Evolutionary conservation across 2,797 vertebrate species (phyloP), one percentile per base, ranked within the genome.

Genomic region (Neosalanx taihuensis): DNA sequence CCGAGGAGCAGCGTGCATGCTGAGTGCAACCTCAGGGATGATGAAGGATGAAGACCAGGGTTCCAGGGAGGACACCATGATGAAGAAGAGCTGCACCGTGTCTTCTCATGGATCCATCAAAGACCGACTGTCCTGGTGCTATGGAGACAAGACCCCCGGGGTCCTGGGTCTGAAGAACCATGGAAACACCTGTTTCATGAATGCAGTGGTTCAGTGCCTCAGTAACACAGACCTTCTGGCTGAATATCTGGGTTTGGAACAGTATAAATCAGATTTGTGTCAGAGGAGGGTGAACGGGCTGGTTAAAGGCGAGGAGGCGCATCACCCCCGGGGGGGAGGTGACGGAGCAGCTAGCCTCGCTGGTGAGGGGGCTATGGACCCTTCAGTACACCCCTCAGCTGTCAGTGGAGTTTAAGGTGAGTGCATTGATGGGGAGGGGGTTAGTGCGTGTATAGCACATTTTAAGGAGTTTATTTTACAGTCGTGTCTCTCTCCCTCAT

Each of bases 161-260:
- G 94, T 91, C 59, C 91, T 94, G 83, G 95, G 96, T 9, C 89
- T 97, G 83, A 95, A 95, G 88, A 97, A 97, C 89, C 95, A 95
- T 85, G 95, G 96, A 13, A 96, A 97, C 92, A 97, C 95, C 88
- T 97, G 96, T 74, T 97, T 97, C 92, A 96, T 97, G 93, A 97
- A 97, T 89, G 96, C 95, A 1, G 95, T 96, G 89, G 93, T 97
- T 41, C 95, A 97, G 92, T 97, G 95, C 82, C 92, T 97, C 79
- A 97, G 95, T 89, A 95, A 97, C 92, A 97, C 95, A 1, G 95
- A 96, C 81, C 91, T 96, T 72, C 91, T 97, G 82, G 95, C 95
- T 2, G 95, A 96, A 86, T 92, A 94, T 87, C 92, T 97, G 79
- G 95, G 94, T 1, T 89, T 96, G 74, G 94, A 93, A 76, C 91